Evolutionary conservation across 2,888 invertebrate genomes (phyloP), one percentile per base, ranked within the genome.

Genomic region (Lasius fuliginosus): DNA sequence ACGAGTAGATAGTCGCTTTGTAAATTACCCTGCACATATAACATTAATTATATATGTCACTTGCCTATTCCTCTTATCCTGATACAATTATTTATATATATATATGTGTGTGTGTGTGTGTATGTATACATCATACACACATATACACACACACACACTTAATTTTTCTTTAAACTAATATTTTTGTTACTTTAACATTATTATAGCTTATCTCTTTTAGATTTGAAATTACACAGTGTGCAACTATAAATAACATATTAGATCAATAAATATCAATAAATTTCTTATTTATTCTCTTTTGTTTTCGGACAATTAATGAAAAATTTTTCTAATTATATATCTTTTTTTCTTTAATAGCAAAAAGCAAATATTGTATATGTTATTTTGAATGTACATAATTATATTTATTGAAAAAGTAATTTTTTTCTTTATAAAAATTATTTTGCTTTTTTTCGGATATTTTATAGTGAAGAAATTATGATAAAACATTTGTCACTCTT

Each of bases 401-500:
- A 64, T 86, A 73, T 68, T 79, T 75, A 71, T 74, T 75, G 30
- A 56, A 53, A 15, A n/a, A 68, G 64, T 67, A 40, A 46, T 30
- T 75, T 64, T 62, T 23, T 53, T 68, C 53, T 76, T 18, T 76
- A 11, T 67, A 82, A 53, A 23, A 18, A 68, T 23, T 56, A 23
- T 42, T 56, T 27, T 83, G 27, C 23, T 23, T 75, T 74, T 77
- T 46, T 65, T 49, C 23, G n/a, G 15, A 73, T 33, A 62, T 62
- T 79, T 62, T 68, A 62, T 30, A 40, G 33, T 71, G 46, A 56
- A 82, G 69, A 62, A 81, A 73, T 82, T 85, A n/a, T 9, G 65
- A 62, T 40, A 33, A 82, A 23, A 33, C 15, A 71, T 82, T 86
- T 82, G 60, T 88, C 81, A 79, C 87, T 83, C 85, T 83, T 79